These are phyloP conservation scores for Deilephila elpenor DNA, from an alignment of 2,888 invertebrate species.

Conservation along the genomic window DNA sequence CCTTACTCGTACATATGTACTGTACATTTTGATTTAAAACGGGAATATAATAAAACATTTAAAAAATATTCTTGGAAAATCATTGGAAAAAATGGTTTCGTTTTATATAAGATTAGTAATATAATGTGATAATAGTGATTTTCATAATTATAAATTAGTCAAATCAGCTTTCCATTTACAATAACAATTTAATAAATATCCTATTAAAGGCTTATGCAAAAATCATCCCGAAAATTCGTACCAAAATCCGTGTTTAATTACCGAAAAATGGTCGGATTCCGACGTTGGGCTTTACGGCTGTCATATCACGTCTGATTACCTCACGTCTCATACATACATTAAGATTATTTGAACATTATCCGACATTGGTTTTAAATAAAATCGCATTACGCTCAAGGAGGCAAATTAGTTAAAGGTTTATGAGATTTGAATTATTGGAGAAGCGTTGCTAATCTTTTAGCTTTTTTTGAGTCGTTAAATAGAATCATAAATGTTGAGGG, in stretches of 20 bases:
- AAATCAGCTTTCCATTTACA: neutral
- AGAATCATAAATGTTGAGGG: too few relatives aligned
- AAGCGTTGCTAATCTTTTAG: too few relatives aligned
- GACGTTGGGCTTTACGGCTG: slow-evolving; percentile 11
- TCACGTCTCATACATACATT: neutral
- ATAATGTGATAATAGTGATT: too few relatives aligned
- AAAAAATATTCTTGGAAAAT: too few relatives aligned
- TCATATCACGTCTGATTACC: slow-evolving; percentile 8
- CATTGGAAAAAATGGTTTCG: neutral
- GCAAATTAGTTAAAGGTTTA: too few relatives aligned
- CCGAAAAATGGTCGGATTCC: neutral
- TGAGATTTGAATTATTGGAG: too few relatives aligned
- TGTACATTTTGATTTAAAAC: neutral
- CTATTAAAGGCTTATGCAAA: neutral
- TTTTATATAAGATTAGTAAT: too few relatives aligned
- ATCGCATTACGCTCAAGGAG: neutral
- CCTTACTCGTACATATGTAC: neutral
- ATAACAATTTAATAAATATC: neutral
- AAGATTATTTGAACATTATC: neutral
- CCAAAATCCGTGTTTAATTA: slow-evolving; percentile 23
- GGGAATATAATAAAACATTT: too few relatives aligned
- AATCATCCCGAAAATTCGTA: neutral
- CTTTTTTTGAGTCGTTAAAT: too few relatives aligned
- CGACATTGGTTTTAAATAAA: neutral
- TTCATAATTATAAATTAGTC: too few relatives aligned